A percentile compares a stretch with the other conserved stretches of the same genome.
phyloP scores from a whole-genome alignment of 2,888 invertebrate genomes.

The Spilarctia lutea region DNA sequence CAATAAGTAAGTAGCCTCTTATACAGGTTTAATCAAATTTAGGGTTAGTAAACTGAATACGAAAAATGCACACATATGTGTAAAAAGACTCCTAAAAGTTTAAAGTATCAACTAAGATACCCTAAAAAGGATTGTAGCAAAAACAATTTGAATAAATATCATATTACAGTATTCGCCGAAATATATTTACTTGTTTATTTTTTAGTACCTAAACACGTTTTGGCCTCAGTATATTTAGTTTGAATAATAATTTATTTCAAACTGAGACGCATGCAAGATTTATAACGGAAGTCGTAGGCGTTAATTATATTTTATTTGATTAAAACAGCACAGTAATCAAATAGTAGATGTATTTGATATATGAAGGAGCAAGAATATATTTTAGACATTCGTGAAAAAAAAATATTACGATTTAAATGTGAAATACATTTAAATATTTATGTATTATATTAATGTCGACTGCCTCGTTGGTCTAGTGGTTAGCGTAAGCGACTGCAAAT shows the following conservation, averaged over 20 bases:
- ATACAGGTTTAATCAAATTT: background rate
- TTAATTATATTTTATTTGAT: background rate
- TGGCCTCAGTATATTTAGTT: background rate
- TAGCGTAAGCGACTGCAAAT: too few species aligned
- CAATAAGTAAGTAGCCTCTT: background rate
- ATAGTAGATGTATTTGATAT: background rate
- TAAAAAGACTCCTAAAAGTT: background rate
- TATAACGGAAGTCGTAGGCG: background rate
- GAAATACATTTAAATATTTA: too few species aligned
- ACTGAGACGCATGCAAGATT: background rate
- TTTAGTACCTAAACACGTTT: background rate
- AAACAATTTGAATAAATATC: background rate
- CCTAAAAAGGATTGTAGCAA: background rate
- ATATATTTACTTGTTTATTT: background rate
- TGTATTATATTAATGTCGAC: too few species aligned
- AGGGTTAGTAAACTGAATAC: background rate
- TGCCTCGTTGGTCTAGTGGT: too few species aligned
- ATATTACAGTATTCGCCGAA: background rate
- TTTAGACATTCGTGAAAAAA: too few species aligned
- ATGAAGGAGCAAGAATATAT: background rate
- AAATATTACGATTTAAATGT: too few species aligned
- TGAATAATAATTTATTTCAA: background rate
- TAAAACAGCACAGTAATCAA: background rate
- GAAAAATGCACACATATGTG: background rate
- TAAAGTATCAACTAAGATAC: background rate